These are phyloP conservation scores for Caenorhabditis tropicalis DNA, from an alignment of 1,140 invertebrate genomes.

Conservation along the genomic window DNA sequence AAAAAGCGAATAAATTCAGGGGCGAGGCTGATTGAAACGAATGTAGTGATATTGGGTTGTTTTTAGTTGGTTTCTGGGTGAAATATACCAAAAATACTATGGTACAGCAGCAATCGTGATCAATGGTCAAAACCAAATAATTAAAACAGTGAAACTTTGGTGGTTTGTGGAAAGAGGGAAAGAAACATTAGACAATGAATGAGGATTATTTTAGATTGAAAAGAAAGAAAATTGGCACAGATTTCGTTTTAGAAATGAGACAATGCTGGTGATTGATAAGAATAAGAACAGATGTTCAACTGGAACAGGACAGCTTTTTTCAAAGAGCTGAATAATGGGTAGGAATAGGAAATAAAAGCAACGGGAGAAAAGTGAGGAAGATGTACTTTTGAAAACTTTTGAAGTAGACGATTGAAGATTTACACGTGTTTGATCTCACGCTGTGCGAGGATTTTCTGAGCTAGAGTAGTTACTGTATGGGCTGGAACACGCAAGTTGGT, in stretches of 20 bases:
- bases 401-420: neutral
- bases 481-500: conserved; percentile 26
- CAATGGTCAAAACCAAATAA: neutral
- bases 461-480: conserved; percentile 7
- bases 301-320: neutral
- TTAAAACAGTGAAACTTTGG: neutral
- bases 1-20: neutral
- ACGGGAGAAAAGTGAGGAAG: neutral
- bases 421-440: conserved; percentile 38
- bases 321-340: too few relatives aligned
- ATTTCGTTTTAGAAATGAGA: conserved; percentile 14
- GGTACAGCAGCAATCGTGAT: too few relatives aligned
- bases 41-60: neutral
- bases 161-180: neutral
- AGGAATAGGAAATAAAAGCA: neutral
- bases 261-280: neutral
- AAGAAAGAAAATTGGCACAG: conserved; percentile 4
- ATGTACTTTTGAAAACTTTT: neutral
- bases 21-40: neutral
- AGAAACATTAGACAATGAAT: neutral
- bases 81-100: too few relatives aligned
- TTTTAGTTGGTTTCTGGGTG: too few relatives aligned
- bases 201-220: neutral
- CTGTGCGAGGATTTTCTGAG: conserved; percentile 17
- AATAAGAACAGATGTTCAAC: neutral